Conservation (phyloP, 2,113 vertebrate species). For the Prochilodus magdalenae region DNA sequence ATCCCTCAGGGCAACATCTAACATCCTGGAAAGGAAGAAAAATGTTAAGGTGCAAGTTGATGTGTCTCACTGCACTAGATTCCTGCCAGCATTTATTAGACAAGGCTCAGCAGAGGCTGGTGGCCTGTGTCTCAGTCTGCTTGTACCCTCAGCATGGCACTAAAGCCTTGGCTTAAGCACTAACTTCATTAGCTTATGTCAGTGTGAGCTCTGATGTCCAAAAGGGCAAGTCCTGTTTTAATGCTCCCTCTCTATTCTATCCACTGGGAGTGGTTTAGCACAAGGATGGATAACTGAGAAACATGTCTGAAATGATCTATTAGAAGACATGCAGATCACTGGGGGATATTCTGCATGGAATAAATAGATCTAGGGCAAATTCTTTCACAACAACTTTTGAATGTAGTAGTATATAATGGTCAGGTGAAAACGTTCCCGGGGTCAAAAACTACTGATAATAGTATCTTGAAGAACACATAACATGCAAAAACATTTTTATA, state of each 20-base stretch:
- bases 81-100: constrained; percentile 40
- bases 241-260: constrained; percentile 25
- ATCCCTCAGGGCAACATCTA: constrained; percentile 25
- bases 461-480: no score
- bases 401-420: no score
- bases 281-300: constrained; percentile 34
- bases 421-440: no score
- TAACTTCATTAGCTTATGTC: constrained; percentile 53
- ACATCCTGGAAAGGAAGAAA: constrained; percentile 33
- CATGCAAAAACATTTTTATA: no score
- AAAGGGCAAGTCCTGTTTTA: constrained; percentile 44
- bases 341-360: background rate
- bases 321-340: background rate
- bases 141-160: constrained; percentile 25
- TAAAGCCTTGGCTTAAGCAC: constrained; percentile 12
- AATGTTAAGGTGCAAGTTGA: constrained; percentile 28
- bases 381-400: background rate
- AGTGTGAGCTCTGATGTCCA: constrained; percentile 40
- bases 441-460: no score
- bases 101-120: constrained; percentile 37
- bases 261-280: constrained; percentile 31
- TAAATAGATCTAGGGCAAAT: background rate
- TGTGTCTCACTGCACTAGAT: constrained; percentile 24
- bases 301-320: constrained; percentile 18
- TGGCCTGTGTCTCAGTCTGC: constrained; percentile 37